Evolutionary conservation across 1,140 invertebrate genomes (phyloP).

Genomic region (Hydropsyche tenuis): DNA sequence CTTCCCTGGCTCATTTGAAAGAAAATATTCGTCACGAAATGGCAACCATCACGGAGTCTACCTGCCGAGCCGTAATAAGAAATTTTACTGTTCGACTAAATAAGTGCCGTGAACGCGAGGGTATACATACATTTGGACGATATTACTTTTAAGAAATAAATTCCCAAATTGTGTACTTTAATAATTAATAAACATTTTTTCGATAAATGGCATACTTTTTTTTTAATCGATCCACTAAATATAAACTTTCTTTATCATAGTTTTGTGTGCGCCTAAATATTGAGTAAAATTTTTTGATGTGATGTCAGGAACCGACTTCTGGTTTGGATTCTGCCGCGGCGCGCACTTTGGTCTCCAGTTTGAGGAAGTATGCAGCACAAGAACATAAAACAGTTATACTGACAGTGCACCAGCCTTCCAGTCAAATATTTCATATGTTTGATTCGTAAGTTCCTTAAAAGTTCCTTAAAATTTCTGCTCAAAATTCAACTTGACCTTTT

Average conservation of each 20-base stretch:
- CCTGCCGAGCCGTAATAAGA: too few species aligned
- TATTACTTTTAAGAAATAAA: too few species aligned
- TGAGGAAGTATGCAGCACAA: conserved; percentile 78
- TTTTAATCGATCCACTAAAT: not conserved
- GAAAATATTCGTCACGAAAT: too few species aligned
- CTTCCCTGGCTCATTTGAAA: too few species aligned
- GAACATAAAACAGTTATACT: conserved; percentile 83
- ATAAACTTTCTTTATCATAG: not conserved
- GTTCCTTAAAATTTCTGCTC: too few species aligned
- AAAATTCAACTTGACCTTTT: not conserved
- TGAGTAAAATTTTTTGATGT: not conserved
- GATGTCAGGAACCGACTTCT: conserved; percentile 80
- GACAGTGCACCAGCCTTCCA: conserved; percentile 87
- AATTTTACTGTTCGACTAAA: too few species aligned
- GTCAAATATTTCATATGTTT: conserved; percentile 88
- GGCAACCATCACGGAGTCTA: too few species aligned
- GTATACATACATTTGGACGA: too few species aligned
- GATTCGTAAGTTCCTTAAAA: conserved; percentile 57
- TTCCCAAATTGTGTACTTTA: not conserved
- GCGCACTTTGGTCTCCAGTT: conserved; percentile 73
- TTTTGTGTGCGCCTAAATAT: not conserved
- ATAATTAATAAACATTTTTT: not conserved
- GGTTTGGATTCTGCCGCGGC: conserved; percentile 86
- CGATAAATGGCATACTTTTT: not conserved
- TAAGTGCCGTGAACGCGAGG: too few species aligned